A percentile compares a stretch with the other conserved stretches of the same genome.
Evolutionary conservation across 2,888 invertebrate species (phyloP).

Genomic region (Girardia tigrina): DNA sequence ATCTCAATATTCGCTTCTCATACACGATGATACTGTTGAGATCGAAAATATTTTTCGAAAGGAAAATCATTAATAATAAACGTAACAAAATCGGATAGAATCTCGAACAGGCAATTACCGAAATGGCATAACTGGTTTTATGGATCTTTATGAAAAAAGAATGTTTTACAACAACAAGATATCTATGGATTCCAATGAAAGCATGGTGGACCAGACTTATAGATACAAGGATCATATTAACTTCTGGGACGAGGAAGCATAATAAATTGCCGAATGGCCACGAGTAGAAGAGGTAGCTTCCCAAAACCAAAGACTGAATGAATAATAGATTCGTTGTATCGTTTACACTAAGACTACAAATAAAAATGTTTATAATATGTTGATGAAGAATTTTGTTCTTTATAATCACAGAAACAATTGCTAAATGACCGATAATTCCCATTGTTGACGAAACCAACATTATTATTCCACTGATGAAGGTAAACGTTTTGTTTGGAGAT

Average conservation of each 20-base stretch:
- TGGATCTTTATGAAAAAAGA: slow-evolving; percentile 45
- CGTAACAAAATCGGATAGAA: slow-evolving; percentile 44
- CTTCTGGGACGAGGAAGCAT: slow-evolving; percentile 45
- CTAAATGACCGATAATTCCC: slow-evolving; percentile 26
- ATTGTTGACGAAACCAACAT: neutral
- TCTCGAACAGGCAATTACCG: slow-evolving; percentile 44
- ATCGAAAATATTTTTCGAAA: neutral
- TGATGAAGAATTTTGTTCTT: neutral
- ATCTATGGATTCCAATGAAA: slow-evolving; percentile 46
- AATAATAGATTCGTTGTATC: slow-evolving; percentile 44
- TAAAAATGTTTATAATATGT: slow-evolving; percentile 44
- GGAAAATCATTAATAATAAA: slow-evolving; percentile 36
- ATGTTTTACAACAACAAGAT: slow-evolving; percentile 46
- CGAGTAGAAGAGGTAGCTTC: slow-evolving; percentile 43
- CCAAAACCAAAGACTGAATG: slow-evolving; percentile 43
- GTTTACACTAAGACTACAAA: slow-evolving; percentile 46
- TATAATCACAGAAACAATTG: slow-evolving; percentile 26
- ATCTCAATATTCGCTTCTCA: slow-evolving; percentile 44
- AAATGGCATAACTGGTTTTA: slow-evolving; percentile 44
- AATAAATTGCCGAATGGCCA: slow-evolving; percentile 43
- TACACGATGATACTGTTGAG: slow-evolving; percentile 42
- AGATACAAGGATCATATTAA: slow-evolving; percentile 45
- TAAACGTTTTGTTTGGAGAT: neutral
- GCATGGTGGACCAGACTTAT: slow-evolving; percentile 47
- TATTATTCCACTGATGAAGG: neutral